Conservation (phyloP, 1,140 invertebrate genomes). For the Lerema accius region DNA sequence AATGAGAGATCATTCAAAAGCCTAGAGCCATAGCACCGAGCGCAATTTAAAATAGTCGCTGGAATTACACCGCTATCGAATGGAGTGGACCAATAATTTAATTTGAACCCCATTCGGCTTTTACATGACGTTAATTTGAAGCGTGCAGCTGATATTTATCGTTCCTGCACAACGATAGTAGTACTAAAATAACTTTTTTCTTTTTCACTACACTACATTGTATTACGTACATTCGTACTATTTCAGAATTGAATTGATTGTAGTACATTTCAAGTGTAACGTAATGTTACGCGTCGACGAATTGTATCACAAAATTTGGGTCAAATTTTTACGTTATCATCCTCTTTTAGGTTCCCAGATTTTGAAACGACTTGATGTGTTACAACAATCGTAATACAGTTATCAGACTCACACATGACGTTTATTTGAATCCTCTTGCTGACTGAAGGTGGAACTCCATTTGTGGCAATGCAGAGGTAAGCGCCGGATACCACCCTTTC, state of each 20-base stretch:
- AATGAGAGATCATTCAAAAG: constrained; percentile 1
- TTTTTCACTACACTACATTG: too few species aligned
- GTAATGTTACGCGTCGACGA: too few species aligned
- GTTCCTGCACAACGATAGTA: too few species aligned
- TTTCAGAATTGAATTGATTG: too few species aligned
- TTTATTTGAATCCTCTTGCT: constrained; percentile 87
- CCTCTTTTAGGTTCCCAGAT: too few species aligned
- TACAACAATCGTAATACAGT: background rate
- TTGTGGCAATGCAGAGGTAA: constrained; percentile 87
- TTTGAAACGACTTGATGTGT: too few species aligned
- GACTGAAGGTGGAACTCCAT: constrained; percentile 86
- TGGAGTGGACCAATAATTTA: constrained; percentile 26
- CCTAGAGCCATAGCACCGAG: background rate
- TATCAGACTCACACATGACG: constrained; percentile 85
- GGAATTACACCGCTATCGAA: constrained; percentile 1
- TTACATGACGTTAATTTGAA: constrained; percentile 4
- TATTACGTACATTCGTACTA: too few species aligned
- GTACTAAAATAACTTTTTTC: too few species aligned
- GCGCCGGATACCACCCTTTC: constrained; percentile 92
- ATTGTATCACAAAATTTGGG: too few species aligned
- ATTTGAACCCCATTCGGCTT: constrained; percentile 7
- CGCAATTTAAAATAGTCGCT: constrained; percentile 3
- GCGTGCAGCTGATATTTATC: too few species aligned
- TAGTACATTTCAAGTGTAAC: too few species aligned
- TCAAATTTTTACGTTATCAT: too few species aligned